A percentile compares a stretch with the other conserved stretches of the same genome.
Evolutionary conservation across 2,888 invertebrate genomes (phyloP).

Genomic region (Acheta domesticus): DNA sequence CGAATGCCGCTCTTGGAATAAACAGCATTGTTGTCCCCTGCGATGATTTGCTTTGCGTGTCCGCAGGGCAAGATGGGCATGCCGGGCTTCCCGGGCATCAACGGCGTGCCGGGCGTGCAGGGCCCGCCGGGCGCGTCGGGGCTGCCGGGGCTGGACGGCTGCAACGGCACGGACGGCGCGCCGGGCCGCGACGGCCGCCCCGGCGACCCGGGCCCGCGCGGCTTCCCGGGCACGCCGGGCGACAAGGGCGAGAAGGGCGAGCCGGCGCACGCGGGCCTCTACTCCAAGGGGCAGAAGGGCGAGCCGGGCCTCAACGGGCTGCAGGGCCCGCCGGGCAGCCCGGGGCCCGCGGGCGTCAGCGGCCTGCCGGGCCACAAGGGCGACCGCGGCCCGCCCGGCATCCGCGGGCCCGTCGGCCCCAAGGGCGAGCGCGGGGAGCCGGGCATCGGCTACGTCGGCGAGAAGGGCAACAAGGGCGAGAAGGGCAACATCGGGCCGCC

Average conservation of each 20-base stretch:
- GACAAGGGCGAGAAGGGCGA: conserved; percentile 76
- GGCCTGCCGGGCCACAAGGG: conserved; percentile 64
- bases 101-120: conserved; percentile 67
- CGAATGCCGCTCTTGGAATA: no score
- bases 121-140: conserved; percentile 73
- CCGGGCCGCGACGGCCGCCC: conserved; percentile 67
- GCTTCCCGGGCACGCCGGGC: conserved; percentile 64
- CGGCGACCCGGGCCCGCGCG: conserved; percentile 74
- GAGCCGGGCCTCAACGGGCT: conserved; percentile 76
- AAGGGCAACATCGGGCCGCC: conserved; percentile 56
- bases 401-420: conserved; percentile 63
- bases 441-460: conserved; percentile 60
- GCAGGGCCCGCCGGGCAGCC: conserved; percentile 41
- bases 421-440: conserved; percentile 65
- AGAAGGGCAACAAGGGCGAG: conserved; percentile 59
- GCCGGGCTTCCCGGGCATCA: conserved; percentile 79
- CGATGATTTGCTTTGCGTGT: not conserved
- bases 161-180: conserved; percentile 89
- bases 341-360: conserved; percentile 61
- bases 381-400: conserved; percentile 61
- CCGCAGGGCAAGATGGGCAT: conserved; percentile 75
- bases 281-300: conserved; percentile 79
- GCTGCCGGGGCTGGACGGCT: conserved; percentile 84
- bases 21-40: no score
- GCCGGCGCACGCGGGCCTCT: conserved; percentile 67